Conservation (phyloP, 2,797 vertebrate genomes). For the Okamejei kenojei region DNA sequence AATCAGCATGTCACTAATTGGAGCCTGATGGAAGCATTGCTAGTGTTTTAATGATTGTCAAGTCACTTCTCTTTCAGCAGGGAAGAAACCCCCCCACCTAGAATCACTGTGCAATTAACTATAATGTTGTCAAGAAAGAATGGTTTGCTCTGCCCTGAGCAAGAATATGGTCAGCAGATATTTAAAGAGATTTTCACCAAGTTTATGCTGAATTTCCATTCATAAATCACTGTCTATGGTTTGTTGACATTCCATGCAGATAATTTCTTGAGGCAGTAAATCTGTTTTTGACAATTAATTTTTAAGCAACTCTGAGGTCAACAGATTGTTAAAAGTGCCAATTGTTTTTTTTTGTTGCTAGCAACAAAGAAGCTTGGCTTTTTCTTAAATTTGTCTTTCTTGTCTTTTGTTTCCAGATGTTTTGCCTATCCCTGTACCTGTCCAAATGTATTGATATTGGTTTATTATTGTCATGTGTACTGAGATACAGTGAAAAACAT, state of each 20-base stretch:
- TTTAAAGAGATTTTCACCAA: background rate
- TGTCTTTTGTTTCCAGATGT: background rate
- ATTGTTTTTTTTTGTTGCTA: conserved; percentile 62
- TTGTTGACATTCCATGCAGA: conserved; percentile 27
- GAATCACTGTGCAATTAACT: background rate
- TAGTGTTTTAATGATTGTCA: background rate
- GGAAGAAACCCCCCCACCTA: background rate
- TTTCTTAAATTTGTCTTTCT: conserved; percentile 64
- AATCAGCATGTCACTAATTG: background rate
- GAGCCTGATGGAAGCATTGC: background rate
- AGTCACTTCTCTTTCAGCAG: background rate
- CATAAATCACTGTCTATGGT: conserved; percentile 5
- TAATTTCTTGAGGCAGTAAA: background rate
- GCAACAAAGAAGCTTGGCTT: conserved; percentile 64
- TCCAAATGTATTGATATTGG: too few relatives aligned
- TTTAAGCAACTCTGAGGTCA: conserved; percentile 66
- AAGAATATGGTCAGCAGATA: conserved; percentile 15
- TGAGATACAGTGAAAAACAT: too few relatives aligned
- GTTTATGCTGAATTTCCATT: conserved; percentile 14
- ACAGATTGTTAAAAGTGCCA: conserved; percentile 66
- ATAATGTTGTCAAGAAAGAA: conserved; percentile 3
- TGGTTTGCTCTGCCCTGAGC: background rate
- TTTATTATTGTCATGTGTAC: too few relatives aligned
- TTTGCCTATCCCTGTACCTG: background rate
- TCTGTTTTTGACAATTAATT: conserved; percentile 48